Evolutionary conservation across 1,140 invertebrate genomes (phyloP), one percentile per base, ranked within the genome.

Genomic region (Aphis craccivora): DNA sequence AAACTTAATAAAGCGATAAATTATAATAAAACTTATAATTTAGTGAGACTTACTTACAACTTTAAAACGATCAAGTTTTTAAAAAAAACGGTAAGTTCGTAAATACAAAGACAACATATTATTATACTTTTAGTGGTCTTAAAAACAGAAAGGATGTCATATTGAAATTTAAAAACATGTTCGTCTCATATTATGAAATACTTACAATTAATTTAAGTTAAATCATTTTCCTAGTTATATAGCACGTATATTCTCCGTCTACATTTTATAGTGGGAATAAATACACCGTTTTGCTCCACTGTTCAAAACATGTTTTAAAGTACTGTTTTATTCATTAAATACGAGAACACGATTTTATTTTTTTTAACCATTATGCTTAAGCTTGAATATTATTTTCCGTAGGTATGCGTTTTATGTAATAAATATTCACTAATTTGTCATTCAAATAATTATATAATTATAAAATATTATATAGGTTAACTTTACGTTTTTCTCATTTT

Each of bases 11-110:
- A 3, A 84, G 37, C 37, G 2, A 84, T 84, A 40, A 84, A 84
- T 84, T 40, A 84, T 40, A 84, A 84, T 84, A 83, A 83, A 83
- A 83, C 81, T 83, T 60, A 67, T 30, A 67, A 67, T 22, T 55
- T 55, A 23, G 53, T 55, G 6, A 55, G 53, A 55, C 22, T 55
- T 55, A 45, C 45, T 45, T 45, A 45, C 45, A 45, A 25, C 76
- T 83, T 40, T 37, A 40, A 37, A 8, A 40, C 81, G 35, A 40
- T 43, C 37, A 40, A 40, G 2, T 22, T 2, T 84, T 84, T 25
- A 40, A 84, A 4, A n/a, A 30, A 40, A 40, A 40, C 20, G 35
- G 22, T 23, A 8, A 84, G 7, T 84, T 84, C 81, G 8, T 22
- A 84, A 84, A 37, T 22, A 18, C 81, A 20, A 37, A 67, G 30